A percentile compares a stretch with the other conserved stretches of the same genome.
Evolutionary conservation across 2,113 vertebrate species (phyloP).

Genomic region (Rhineura floridana): DNA sequence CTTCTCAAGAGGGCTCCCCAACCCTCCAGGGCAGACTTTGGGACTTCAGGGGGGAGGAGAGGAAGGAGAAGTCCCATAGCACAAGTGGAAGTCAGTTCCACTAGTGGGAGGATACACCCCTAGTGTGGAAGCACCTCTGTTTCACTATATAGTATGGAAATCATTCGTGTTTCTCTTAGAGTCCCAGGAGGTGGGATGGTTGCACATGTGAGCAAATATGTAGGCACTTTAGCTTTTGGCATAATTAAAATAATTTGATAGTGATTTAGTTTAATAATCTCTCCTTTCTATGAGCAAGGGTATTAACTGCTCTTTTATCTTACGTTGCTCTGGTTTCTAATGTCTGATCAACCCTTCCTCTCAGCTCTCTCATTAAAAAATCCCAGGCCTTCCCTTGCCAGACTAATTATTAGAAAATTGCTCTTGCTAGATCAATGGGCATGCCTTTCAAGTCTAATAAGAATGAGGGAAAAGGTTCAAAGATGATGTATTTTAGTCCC

Average conservation of each 20-base stretch:
- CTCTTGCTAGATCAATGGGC: slow-evolving; percentile 61
- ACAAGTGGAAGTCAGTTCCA: too few relatives aligned
- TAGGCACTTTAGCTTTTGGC: neutral
- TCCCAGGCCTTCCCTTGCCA: slow-evolving; percentile 20
- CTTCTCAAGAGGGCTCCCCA: neutral
- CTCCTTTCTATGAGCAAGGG: neutral
- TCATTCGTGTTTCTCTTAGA: neutral
- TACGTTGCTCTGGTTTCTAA: slow-evolving; percentile 15
- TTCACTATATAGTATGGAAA: neutral
- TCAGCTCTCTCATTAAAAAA: slow-evolving; percentile 20
- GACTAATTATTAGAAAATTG: slow-evolving; percentile 64
- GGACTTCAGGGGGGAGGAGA: neutral
- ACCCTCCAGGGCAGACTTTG: neutral
- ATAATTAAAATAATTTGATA: neutral
- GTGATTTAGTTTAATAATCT: neutral
- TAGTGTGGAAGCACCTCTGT: neutral
- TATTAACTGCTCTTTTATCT: slow-evolving; percentile 10
- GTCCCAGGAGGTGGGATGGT: neutral
- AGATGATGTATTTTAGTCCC: slow-evolving; percentile 57
- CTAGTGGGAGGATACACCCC: neutral
- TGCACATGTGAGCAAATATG: neutral
- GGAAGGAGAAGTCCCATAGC: neutral
- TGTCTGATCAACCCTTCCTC: neutral
- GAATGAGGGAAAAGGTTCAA: slow-evolving; percentile 57
- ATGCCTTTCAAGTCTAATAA: slow-evolving; percentile 62